Evolutionary conservation across 2,888 invertebrate species (phyloP), one percentile per base, ranked within the genome.

Genomic region (Campoplex capitator): DNA sequence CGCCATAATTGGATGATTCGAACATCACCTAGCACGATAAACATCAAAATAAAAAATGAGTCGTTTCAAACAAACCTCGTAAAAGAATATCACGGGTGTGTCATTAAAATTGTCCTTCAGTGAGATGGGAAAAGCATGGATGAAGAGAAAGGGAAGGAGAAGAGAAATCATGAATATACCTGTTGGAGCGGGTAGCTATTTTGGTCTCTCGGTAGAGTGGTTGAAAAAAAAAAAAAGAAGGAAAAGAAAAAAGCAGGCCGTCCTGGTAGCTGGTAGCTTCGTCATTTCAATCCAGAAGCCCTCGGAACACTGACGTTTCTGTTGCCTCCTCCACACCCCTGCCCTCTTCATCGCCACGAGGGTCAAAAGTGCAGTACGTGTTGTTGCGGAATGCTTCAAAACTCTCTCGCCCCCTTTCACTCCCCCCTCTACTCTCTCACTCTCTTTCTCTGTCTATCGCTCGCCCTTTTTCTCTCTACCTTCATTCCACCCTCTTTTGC

Each of bases 291-390:
- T 32, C 78, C 65, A 76, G 87, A 78, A 84, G 84, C 82, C 54
- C 80, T 58, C 68, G 45, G 75, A 74, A 82, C 58, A 85, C 51
- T 42, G 45, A 79, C 70, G 79, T 75, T 74, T 42, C 78, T 48
- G 74, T 75, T 83, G 81, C 77, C 56, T 74, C 51, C 58, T 71
- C 51, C 62, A 28, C 62, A 18, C 42, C 74, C 48, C 58, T 51
- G 58, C 58, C 42, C 65, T 54, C 65, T 42, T 65, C 74, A 54
- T 16, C 38, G 58, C 62, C 58, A 62, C 62, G 78, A 84, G 87
- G 87, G 84, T 87, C 87, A 87, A 84, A 87, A 87, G 87, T 87
- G 87, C 84, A 84, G 84, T 87, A 84, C 84, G 87, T 84, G 87
- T 87, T 87, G 87, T 87, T 87, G 84, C 78, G 78, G 82, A 82